These are phyloP conservation scores for Lasiommata megera DNA, from an alignment of 2,888 invertebrate genomes.

Conservation along the genomic window DNA sequence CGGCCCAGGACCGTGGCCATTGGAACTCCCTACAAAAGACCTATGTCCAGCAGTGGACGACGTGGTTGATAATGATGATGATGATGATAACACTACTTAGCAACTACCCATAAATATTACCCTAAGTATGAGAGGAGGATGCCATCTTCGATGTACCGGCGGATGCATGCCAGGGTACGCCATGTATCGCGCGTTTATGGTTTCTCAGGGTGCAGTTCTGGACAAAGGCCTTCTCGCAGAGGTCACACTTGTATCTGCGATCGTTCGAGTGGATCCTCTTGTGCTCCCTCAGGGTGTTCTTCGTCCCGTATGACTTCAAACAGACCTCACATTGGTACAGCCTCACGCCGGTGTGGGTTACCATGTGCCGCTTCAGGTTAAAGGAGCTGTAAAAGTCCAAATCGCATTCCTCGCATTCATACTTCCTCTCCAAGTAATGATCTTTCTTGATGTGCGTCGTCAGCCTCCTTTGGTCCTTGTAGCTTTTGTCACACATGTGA, in stretches of 20 bases:
- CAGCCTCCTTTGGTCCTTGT: slow-evolving; percentile 46
- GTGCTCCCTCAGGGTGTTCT: slow-evolving; percentile 53
- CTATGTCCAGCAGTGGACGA: too few species aligned
- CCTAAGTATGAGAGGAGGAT: too few species aligned
- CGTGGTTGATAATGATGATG: too few species aligned
- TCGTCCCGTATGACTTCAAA: slow-evolving; percentile 49
- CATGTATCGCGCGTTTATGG: slow-evolving; percentile 56
- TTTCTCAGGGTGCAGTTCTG: slow-evolving; percentile 57
- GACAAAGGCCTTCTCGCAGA: slow-evolving; percentile 46
- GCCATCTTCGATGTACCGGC: too few species aligned
- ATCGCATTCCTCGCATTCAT: slow-evolving; percentile 65
- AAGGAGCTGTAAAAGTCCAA: slow-evolving; percentile 51
- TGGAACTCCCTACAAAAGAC: too few species aligned
- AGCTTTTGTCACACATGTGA: slow-evolving; percentile 52
- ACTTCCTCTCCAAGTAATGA: slow-evolving; percentile 60
- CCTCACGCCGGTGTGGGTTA: slow-evolving; percentile 50
- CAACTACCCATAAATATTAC: too few species aligned
- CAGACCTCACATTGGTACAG: slow-evolving; percentile 56
- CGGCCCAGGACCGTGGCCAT: too few species aligned
- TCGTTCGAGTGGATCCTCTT: slow-evolving; percentile 48
- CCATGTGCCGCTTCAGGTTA: slow-evolving; percentile 48
- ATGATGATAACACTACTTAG: too few species aligned
- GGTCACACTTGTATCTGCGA: slow-evolving; percentile 44
- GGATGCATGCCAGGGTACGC: too few species aligned
- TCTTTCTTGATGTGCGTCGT: slow-evolving; percentile 53